Evolutionary conservation across 2,113 vertebrate genomes (phyloP).

Genomic region (Atherinomorus stipes): DNA sequence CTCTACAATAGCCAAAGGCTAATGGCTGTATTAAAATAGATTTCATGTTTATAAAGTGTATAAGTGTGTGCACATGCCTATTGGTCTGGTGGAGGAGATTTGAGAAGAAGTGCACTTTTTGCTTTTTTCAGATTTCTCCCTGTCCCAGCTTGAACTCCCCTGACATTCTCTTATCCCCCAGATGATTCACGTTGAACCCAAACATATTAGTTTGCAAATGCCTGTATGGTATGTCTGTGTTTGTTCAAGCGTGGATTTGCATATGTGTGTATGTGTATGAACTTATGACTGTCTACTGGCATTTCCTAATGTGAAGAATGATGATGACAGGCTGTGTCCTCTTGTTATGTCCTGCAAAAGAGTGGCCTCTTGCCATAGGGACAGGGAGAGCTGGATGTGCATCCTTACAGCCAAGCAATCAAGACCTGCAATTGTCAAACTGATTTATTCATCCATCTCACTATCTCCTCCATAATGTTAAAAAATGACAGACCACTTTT

Average conservation of each 20-base stretch:
- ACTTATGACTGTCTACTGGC: neutral
- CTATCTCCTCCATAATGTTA: too few species aligned
- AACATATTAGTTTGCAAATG: constrained; percentile 49
- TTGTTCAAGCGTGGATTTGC: constrained; percentile 3
- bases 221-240: neutral
- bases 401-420: neutral
- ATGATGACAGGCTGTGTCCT: neutral
- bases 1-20: neutral
- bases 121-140: neutral
- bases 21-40: neutral
- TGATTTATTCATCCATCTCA: too few species aligned
- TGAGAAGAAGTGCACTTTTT: neutral
- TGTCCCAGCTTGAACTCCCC: constrained; percentile 43
- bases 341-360: neutral
- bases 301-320: constrained; percentile 9
- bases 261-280: neutral
- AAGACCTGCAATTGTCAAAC: too few species aligned
- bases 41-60: neutral
- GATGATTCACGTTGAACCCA: constrained; percentile 23
- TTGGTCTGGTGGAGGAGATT: neutral
- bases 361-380: neutral
- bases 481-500: too few species aligned
- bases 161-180: constrained; percentile 8
- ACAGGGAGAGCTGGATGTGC: neutral
- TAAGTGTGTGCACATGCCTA: neutral